Conservation (phyloP, 2,797 vertebrate genomes). For the Dromococcyx pavoninus region DNA sequence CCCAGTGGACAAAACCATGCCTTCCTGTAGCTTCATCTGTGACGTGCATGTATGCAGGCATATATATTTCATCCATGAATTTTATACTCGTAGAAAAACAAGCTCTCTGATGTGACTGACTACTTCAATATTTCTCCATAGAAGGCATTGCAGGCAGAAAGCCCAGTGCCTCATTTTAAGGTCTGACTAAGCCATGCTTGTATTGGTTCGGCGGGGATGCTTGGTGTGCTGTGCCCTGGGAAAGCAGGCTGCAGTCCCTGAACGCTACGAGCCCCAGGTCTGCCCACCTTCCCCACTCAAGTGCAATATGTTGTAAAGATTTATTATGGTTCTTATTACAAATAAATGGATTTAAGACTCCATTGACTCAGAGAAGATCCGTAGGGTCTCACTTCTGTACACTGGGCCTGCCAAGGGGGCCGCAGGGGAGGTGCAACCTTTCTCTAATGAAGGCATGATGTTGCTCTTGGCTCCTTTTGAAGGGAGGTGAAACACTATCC, state of each 20-base stretch:
- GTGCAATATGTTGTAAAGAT: not conserved
- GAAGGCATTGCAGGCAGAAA: not conserved
- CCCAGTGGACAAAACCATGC: fast-evolving
- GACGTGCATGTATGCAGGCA: not conserved
- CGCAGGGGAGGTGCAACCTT: not conserved
- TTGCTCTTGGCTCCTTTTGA: not conserved
- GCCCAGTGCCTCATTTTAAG: not conserved
- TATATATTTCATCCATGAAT: not conserved
- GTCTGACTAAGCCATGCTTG: not conserved
- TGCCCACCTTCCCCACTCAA: not conserved
- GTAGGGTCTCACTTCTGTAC: fast-evolving
- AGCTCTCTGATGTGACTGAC: not conserved
- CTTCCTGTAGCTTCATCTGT: not conserved
- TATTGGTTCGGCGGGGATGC: fast-evolving
- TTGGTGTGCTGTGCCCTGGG: not conserved
- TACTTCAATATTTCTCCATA: not conserved
- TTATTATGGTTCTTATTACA: not conserved
- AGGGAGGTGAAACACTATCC: not conserved
- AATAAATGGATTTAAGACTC: not conserved
- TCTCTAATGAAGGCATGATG: not conserved
- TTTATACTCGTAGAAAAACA: not conserved
- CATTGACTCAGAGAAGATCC: not conserved
- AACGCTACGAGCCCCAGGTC: fast-evolving
- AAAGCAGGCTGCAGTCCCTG: not conserved
- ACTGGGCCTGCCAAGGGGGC: not conserved